These are phyloP conservation scores for Neofelis nebulosa DNA, from an alignment of 2,113 vertebrate species.

Conservation along the genomic window DNA sequence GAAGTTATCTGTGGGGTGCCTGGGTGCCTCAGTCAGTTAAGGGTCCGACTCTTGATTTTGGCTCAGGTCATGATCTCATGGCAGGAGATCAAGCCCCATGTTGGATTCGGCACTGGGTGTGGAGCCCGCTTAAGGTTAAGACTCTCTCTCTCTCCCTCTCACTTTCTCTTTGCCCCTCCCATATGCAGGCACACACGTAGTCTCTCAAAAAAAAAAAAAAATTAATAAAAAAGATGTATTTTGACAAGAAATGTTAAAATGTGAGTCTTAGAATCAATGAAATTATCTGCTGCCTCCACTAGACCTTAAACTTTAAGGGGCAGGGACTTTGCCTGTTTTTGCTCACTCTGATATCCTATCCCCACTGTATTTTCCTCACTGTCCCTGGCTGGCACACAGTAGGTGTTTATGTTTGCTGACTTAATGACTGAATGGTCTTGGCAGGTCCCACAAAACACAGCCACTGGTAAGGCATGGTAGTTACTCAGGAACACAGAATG, in stretches of 20 bases:
- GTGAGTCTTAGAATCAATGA: conserved; percentile 2
- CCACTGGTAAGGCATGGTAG: neutral
- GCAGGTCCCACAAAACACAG: conserved; percentile 3
- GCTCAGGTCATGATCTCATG: no score
- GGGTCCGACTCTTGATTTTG: no score
- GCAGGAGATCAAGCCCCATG: no score
- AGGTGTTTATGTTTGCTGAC: neutral
- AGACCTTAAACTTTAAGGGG: neutral
- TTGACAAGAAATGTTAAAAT: neutral
- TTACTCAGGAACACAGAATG: conserved; percentile 28
- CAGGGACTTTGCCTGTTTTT: neutral
- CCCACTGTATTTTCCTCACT: neutral
- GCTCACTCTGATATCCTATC: neutral
- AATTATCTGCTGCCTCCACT: neutral
- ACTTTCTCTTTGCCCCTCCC: no score
- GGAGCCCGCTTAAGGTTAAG: no score
- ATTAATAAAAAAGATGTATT: no score
- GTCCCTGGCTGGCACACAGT: neutral
- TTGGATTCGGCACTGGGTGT: no score
- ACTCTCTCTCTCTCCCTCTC: no score
- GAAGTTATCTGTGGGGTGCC: neutral
- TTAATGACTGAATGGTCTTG: conserved; percentile 14
- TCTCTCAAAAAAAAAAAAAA: no score
- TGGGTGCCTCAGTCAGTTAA: no score
- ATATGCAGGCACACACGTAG: accelerated